A percentile compares a stretch with the other conserved stretches of the same genome.
Evolutionary conservation across 2,797 vertebrate genomes (phyloP).

Genomic region (Sebastes oblongus): DNA sequence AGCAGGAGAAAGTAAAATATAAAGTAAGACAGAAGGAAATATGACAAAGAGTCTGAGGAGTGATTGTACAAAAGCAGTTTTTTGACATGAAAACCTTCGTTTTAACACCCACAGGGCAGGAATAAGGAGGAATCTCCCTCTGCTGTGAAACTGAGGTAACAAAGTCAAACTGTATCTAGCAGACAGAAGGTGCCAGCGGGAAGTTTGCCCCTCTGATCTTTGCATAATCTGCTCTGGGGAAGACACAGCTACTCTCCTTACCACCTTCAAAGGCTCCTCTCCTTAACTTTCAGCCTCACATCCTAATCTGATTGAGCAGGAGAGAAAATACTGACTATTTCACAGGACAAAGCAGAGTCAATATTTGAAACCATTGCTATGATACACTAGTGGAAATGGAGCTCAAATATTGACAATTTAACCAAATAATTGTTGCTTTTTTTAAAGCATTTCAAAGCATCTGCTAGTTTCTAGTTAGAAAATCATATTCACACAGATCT

Average conservation of each 20-base stretch:
- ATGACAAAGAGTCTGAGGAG: background rate
- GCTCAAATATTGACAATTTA: constrained; percentile 10
- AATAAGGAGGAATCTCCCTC: constrained; percentile 57
- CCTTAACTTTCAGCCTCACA: constrained; percentile 51
- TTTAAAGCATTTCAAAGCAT: background rate
- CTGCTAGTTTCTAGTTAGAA: background rate
- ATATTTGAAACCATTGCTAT: constrained; percentile 54
- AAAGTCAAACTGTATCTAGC: constrained; percentile 71
- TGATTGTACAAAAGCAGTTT: background rate
- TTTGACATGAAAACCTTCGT: constrained; percentile 37
- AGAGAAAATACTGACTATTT: constrained; percentile 59
- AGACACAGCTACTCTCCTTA: constrained; percentile 60
- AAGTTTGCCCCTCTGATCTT: constrained; percentile 68
- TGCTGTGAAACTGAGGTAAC: constrained; percentile 64
- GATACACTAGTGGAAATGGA: constrained; percentile 13
- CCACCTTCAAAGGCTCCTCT: constrained; percentile 52
- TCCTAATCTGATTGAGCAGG: constrained; percentile 65
- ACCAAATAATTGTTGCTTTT: background rate
- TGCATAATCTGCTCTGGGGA: constrained; percentile 63
- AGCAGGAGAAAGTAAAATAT: background rate
- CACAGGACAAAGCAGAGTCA: constrained; percentile 46
- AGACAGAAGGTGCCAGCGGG: constrained; percentile 69
- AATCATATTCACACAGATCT: background rate
- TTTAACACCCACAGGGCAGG: constrained; percentile 39
- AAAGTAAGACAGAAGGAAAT: background rate